These are phyloP conservation scores for Saccostrea glomerata DNA, from an alignment of 1,140 invertebrate species.

Conservation along the genomic window DNA sequence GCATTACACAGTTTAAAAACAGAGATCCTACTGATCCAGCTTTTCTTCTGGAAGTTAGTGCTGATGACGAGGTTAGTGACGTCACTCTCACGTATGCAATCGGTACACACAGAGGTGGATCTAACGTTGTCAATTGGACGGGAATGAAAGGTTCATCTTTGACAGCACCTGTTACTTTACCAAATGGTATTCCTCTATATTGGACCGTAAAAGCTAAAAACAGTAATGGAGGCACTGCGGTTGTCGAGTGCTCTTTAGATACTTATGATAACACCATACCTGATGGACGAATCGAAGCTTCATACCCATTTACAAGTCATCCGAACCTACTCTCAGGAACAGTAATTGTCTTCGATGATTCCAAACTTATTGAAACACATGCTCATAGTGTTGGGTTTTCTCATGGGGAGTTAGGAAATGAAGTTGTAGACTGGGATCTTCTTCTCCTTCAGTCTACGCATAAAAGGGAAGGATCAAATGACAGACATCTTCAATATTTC, in stretches of 20 bases:
- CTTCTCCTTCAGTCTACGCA: constrained; percentile 47
- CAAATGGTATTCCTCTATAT: constrained; percentile 61
- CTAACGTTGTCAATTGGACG: constrained; percentile 60
- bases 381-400: constrained; percentile 56
- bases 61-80: constrained; percentile 58
- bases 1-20: constrained; percentile 55
- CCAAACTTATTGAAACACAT: constrained; percentile 45
- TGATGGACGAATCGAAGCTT: constrained; percentile 57
- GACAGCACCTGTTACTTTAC: constrained; percentile 40
- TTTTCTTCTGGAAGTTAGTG: constrained; percentile 59
- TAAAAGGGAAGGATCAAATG: constrained; percentile 38
- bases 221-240: constrained; percentile 52
- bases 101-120: constrained; percentile 60
- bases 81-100: constrained; percentile 61
- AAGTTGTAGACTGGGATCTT: constrained; percentile 57
- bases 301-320: constrained; percentile 59
- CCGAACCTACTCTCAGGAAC: constrained; percentile 55
- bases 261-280: constrained; percentile 63
- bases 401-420: constrained; percentile 54
- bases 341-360: constrained; percentile 61
- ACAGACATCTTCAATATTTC: constrained; percentile 51
- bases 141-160: constrained; percentile 58
- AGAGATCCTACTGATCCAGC: constrained; percentile 59
- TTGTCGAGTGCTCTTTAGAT: constrained; percentile 47
- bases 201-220: constrained; percentile 63